Conservation (phyloP, 2,797 vertebrate genomes). For the Molossus alvarezi region DNA sequence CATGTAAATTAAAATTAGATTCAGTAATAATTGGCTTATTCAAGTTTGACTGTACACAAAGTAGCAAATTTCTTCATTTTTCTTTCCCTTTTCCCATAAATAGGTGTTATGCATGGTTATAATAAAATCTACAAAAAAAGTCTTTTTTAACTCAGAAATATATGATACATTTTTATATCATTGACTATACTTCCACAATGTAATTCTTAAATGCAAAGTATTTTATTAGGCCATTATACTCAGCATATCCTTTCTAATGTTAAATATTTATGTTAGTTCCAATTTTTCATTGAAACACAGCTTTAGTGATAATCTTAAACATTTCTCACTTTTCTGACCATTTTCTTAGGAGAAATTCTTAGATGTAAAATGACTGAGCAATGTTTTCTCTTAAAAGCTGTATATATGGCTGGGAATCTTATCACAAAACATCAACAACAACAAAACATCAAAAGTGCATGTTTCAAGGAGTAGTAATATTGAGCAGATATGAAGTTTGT, state of each 20-base stretch:
- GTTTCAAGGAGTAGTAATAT: background rate
- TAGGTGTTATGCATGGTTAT: background rate
- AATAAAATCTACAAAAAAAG: background rate
- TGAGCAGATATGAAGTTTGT: slow-evolving; percentile 19
- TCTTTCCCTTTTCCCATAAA: background rate
- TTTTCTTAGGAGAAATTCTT: slow-evolving; percentile 70
- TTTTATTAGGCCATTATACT: slow-evolving; percentile 10
- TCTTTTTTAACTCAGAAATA: background rate
- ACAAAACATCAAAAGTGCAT: background rate
- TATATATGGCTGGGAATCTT: slow-evolving; percentile 5
- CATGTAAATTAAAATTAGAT: slow-evolving; percentile 11
- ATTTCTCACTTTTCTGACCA: background rate
- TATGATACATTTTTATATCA: slow-evolving; percentile 62
- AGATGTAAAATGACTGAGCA: background rate
- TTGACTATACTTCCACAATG: background rate
- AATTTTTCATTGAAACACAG: background rate
- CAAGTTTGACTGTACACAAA: slow-evolving; percentile 66
- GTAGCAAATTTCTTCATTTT: background rate
- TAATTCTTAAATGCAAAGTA: slow-evolving; percentile 3
- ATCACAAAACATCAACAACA: background rate
- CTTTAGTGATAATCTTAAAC: background rate
- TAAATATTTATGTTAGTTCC: background rate
- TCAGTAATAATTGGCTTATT: slow-evolving; percentile 29
- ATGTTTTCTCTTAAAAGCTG: background rate
- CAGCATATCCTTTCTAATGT: background rate